Base-by-base conservation (phyloP, 23 tunicate species). In the Ascidia mentula region DNA sequence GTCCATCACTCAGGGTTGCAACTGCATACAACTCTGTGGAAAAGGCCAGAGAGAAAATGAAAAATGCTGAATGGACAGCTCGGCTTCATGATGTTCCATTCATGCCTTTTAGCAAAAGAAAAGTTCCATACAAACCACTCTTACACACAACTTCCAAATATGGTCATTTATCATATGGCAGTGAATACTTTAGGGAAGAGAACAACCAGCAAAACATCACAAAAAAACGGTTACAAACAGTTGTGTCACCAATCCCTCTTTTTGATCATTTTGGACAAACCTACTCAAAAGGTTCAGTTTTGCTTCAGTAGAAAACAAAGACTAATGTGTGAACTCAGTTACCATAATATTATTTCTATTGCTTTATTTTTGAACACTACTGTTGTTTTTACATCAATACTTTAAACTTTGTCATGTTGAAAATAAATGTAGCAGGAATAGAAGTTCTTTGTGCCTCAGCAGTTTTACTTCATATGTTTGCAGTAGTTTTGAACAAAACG, bases 271-370 rank as follows among this genome's bases (percentile, higher is more conserved):
- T 86, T 38, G 82, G 83, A 17, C 77, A 80, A 60, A 90, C 96
- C n/a, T 90, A 84, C 74, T 83, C 94, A n/a, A 89, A 89, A 45
- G 94, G 94, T 13, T 73, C 94, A 32, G 94, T 89, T n/a, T 79
- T 89, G 20, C 59, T 89, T 31, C 88, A 89, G 36, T 86, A 74
- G n/a, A n/a, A n/a, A n/a, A n/a, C n/a, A n/a, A n/a, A n/a, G n/a
- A n/a, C n/a, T n/a, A n/a, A n/a, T n/a, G n/a, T n/a, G n/a, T n/a
- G n/a, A n/a, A n/a, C n/a, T n/a, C n/a, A n/a, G n/a, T n/a, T n/a
- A n/a, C n/a, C n/a, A n/a, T n/a, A n/a, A n/a, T n/a, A n/a, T n/a
- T n/a, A n/a, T n/a, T n/a, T n/a, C n/a, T 53, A 3, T 53, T 53
- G 13, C 65, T 20, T 9, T 3, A 20, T 20, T 9, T 20, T 53